Base-by-base conservation (phyloP, 2,113 vertebrate species). In the Nycticebus coucang region DNA sequence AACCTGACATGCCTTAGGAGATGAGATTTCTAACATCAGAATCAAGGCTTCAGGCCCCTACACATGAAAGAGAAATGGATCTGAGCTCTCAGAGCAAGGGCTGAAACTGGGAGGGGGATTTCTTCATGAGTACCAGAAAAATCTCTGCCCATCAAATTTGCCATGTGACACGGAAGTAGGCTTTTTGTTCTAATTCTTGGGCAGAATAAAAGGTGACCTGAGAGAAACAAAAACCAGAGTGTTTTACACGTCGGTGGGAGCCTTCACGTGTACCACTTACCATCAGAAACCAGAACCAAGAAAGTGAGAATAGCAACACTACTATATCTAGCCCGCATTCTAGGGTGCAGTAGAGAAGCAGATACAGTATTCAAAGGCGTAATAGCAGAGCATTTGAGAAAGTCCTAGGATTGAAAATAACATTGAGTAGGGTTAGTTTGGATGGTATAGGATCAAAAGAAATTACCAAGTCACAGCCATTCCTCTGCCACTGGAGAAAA, bases 341-440 rank as follows among this genome's bases (percentile, higher is more conserved):
- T 13, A 89, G 14, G 30, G 15, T 30, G 7, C 53, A 87, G 24
- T 19, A 50, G 2, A 89, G 57, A 26, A 78, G 21, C 53, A 64
- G 59, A n/a, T 57, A 3, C 4, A 77, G 4, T 26, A 87, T 37
- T 57, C 30, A 69, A 5, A 84, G 41, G 18, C 60, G 19, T 45
- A 28, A 45, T 12, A 74, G 15, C 74, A 79, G 75, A 86, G 45
- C 33, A 24, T 5, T 92, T 2, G 75, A 83, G 55, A 45, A 79
- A 80, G 50, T 87, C 75, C 80, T 85, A 13, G 22, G 59, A 33
- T 78, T 89, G 59, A 93, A 83, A 68, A 66, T 68, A 62, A 7
- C 50, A 69, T 37, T 80, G 68, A 68, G 28, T 59, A 66, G 14
- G 50, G 17, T 92, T 89, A 80, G 26, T 95, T 72, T 55, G 72